Conservation (phyloP, 1,140 invertebrate genomes). For the Dreissena rostriformis region DNA sequence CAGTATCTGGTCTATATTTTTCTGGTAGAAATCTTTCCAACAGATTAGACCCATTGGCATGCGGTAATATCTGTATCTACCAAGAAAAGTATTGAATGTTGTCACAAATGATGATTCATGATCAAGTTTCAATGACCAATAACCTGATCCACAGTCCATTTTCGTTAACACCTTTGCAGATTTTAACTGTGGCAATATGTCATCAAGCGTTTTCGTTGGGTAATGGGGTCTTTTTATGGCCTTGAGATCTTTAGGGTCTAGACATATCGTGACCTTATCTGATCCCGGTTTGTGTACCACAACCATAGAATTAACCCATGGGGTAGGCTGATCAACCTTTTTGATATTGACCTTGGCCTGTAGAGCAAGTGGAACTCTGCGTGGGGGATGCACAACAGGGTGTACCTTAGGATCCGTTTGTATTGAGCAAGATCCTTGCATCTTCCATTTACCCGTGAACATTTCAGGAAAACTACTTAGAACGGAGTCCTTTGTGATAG, state of each 20-base stretch:
- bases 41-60: not conserved
- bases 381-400: conserved; percentile 65
- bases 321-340: conserved; percentile 76
- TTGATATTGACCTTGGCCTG: conserved; percentile 52
- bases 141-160: not conserved
- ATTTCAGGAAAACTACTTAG: conserved; percentile 47
- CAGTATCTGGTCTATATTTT: not conserved
- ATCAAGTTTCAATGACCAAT: not conserved
- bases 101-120: conserved; percentile 58
- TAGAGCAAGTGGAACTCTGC: conserved; percentile 68
- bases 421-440: conserved; percentile 61
- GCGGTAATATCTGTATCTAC: conserved; percentile 30
- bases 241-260: conserved; percentile 23
- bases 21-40: not conserved
- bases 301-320: conserved; percentile 82
- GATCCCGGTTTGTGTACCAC: not conserved
- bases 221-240: conserved; percentile 18
- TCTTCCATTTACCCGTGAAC: conserved; percentile 57
- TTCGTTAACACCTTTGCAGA: not conserved
- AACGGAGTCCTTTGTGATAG: conserved; percentile 2
- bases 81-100: conserved; percentile 75
- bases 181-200: not conserved
- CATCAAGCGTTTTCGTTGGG: conserved; percentile 13
- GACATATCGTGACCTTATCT: not conserved
- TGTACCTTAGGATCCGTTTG: conserved; percentile 57